Conservation (phyloP, 2,797 vertebrate species). For the Neosilurus mollespiculum region DNA sequence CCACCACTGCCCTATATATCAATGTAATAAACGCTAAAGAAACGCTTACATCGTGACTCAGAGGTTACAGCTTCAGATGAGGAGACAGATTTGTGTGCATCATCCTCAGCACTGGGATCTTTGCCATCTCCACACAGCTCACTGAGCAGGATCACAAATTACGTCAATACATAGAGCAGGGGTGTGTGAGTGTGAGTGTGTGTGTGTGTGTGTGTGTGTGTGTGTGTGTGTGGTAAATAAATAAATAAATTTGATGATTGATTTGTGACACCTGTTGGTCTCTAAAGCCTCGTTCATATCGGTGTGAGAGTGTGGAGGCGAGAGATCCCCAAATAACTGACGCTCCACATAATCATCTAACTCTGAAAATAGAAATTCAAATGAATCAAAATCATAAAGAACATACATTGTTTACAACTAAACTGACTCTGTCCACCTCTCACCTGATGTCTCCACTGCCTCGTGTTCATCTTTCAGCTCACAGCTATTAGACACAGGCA, state of each 20-base stretch:
- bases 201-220: too few species aligned
- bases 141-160: conserved; percentile 54
- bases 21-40: neutral
- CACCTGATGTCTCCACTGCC: conserved; percentile 49
- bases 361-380: conserved; percentile 56
- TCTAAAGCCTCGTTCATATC: conserved; percentile 62
- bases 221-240: too few species aligned
- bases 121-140: conserved; percentile 56
- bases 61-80: conserved; percentile 70
- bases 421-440: neutral
- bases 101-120: conserved; percentile 49
- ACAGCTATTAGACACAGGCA: neutral
- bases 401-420: neutral
- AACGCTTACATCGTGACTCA: conserved; percentile 71
- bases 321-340: conserved; percentile 63
- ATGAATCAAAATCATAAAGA: neutral
- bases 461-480: conserved; percentile 4
- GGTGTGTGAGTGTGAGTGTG: too few species aligned
- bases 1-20: too few species aligned
- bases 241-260: neutral
- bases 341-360: conserved; percentile 73
- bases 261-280: conserved; percentile 59
- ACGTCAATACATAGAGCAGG: neutral
- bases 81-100: conserved; percentile 63
- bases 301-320: conserved; percentile 63